Conservation (phyloP, 1,140 invertebrate species). For the Lerema accius region DNA sequence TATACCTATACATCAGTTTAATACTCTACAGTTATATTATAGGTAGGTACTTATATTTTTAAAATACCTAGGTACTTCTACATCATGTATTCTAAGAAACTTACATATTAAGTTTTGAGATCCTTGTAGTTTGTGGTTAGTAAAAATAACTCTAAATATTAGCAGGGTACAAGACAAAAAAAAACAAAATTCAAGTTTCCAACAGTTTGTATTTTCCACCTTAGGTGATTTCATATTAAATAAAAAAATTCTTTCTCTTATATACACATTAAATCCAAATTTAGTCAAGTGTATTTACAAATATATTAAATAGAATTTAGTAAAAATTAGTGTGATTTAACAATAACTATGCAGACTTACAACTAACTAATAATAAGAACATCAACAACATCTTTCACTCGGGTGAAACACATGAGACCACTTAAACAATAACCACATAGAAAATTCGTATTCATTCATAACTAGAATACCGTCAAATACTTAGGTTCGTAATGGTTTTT, state of each 20-base stretch:
- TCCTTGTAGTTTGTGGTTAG: too few relatives aligned
- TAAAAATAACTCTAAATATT: too few relatives aligned
- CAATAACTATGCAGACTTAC: conserved; percentile 71
- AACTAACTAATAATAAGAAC: conserved; percentile 73
- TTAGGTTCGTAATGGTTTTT: conserved; percentile 40
- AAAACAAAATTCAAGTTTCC: conserved; percentile 69
- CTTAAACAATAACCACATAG: conserved; percentile 63
- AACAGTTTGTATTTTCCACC: conserved; percentile 82
- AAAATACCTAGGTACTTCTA: too few relatives aligned
- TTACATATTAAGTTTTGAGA: too few relatives aligned
- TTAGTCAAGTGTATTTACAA: conserved; percentile 82
- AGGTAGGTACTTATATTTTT: too few relatives aligned
- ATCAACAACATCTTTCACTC: conserved; percentile 80
- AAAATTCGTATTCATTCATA: conserved; percentile 69
- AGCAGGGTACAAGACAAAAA: conserved; percentile 37
- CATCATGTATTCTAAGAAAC: too few relatives aligned
- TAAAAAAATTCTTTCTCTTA: conserved; percentile 77
- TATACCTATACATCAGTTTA: too few relatives aligned
- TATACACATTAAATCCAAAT: conserved; percentile 82
- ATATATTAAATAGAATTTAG: conserved; percentile 83
- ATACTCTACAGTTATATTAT: too few relatives aligned
- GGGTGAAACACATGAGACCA: conserved; percentile 69
- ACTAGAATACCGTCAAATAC: conserved; percentile 65
- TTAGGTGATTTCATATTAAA: conserved; percentile 80
- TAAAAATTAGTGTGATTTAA: conserved; percentile 83